Conservation (phyloP, 2,888 invertebrate genomes). For the Dryadula phaetusa region DNA sequence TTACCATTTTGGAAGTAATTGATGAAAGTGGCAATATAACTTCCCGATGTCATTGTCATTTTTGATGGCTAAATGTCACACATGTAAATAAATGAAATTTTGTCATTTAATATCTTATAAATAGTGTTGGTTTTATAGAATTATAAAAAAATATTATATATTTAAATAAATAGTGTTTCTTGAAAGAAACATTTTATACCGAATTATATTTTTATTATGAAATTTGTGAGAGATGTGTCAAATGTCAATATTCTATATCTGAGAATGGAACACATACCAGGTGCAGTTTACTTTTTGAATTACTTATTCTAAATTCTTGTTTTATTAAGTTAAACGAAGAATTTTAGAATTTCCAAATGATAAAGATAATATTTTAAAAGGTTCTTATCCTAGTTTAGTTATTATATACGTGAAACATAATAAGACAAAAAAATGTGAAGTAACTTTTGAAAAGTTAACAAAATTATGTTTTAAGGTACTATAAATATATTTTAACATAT, state of each 20-base stretch:
- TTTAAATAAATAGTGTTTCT: background rate
- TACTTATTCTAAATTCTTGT: background rate
- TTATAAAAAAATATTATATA: background rate
- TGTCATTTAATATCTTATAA: background rate
- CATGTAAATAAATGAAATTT: background rate
- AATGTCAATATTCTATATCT: slow-evolving; percentile 6
- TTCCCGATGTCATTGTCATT: background rate
- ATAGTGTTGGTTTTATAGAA: background rate
- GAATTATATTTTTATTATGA: background rate
- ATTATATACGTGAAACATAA: background rate
- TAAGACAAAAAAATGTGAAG: background rate
- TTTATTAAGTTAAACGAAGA: background rate
- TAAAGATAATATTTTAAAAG: background rate
- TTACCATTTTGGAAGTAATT: background rate
- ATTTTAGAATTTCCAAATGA: background rate
- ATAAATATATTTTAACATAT: background rate
- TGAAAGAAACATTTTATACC: background rate
- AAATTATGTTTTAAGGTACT: background rate
- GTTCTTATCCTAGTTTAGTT: background rate
- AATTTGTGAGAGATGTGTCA: background rate
- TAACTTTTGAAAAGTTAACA: slow-evolving; percentile 1
- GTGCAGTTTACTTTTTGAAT: slow-evolving; percentile 8
- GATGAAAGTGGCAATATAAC: background rate
- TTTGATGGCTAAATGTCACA: background rate
- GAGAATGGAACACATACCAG: slow-evolving; percentile 5